Percentiles rank a stretch among this genome's conserved stretches.
Conservation (phyloP, 1,140 invertebrate species). For the Cydia strobilella region DNA sequence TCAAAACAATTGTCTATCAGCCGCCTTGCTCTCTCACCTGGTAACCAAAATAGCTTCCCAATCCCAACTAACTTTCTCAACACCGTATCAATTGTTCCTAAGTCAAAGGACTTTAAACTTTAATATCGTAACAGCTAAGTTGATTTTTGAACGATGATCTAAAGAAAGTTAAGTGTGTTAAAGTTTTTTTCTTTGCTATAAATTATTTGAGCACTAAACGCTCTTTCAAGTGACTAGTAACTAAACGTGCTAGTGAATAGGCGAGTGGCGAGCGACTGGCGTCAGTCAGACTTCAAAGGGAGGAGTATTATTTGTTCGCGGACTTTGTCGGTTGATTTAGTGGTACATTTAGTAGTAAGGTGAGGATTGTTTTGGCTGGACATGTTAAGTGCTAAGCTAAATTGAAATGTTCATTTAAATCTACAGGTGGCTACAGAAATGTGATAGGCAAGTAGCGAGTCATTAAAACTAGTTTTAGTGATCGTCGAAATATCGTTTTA, state of each 20-base stretch:
- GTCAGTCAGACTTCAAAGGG: conserved; percentile 17
- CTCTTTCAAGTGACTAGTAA: conserved; percentile 28
- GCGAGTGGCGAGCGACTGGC: conserved; percentile 23
- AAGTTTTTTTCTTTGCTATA: conserved; percentile 6
- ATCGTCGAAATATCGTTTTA: too few species aligned
- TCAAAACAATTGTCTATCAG: background rate
- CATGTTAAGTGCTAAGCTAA: background rate
- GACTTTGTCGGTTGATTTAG: conserved; percentile 3
- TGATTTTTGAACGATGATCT: background rate
- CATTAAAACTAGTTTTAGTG: too few species aligned
- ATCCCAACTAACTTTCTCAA: background rate
- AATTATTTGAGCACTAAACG: conserved; percentile 19
- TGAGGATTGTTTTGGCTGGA: conserved; percentile 12
- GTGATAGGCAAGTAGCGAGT: too few species aligned
- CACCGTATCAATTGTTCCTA: background rate
- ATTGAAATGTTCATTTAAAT: background rate
- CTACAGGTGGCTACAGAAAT: background rate
- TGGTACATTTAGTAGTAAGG: background rate
- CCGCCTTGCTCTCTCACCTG: background rate
- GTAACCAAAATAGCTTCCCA: background rate
- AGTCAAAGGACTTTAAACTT: background rate
- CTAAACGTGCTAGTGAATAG: conserved; percentile 29
- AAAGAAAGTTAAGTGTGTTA: background rate
- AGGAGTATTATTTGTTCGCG: background rate
- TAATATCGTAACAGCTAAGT: background rate